phyloP scores from a whole-genome alignment of 2,888 invertebrate genomes.

The Aleiodes testaceus region DNA sequence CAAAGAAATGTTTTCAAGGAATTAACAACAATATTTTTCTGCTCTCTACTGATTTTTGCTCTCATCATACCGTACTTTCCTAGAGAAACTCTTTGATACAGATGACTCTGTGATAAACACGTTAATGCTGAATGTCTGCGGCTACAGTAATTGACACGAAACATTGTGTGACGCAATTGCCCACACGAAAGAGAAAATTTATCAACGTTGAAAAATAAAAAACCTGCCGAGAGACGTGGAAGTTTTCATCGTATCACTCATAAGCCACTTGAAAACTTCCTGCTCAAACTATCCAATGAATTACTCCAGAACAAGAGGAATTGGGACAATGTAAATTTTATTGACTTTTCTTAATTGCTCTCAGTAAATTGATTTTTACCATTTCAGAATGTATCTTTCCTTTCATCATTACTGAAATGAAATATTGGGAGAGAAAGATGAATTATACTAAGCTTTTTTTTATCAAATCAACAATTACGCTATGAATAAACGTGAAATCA shows the following conservation, averaged over 20 bases:
- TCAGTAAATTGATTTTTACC: too few relatives aligned
- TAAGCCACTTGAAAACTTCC: conserved; percentile 19
- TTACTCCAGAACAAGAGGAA: neutral
- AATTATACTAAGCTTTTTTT: too few relatives aligned
- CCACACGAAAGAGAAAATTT: neutral
- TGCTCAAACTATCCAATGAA: conserved; percentile 6
- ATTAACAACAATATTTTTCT: too few relatives aligned
- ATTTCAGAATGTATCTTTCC: too few relatives aligned
- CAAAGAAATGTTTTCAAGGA: too few relatives aligned
- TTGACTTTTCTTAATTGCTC: neutral
- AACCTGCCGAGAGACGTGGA: neutral
- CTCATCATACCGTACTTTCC: too few relatives aligned
- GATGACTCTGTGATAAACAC: neutral
- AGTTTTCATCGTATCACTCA: conserved; percentile 9
- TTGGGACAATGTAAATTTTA: neutral
- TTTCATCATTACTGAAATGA: too few relatives aligned
- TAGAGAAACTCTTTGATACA: neutral
- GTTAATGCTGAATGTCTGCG: neutral
- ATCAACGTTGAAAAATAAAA: neutral
- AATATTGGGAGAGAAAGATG: too few relatives aligned
- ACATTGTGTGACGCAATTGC: conserved; percentile 11
- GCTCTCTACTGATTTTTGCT: too few relatives aligned
- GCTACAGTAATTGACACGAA: neutral
- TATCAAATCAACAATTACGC: too few relatives aligned
- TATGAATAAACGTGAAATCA: too few relatives aligned